Evolutionary conservation across 2,888 invertebrate genomes (phyloP), one percentile per base, ranked within the genome.

Genomic region (Drosophila dives): DNA sequence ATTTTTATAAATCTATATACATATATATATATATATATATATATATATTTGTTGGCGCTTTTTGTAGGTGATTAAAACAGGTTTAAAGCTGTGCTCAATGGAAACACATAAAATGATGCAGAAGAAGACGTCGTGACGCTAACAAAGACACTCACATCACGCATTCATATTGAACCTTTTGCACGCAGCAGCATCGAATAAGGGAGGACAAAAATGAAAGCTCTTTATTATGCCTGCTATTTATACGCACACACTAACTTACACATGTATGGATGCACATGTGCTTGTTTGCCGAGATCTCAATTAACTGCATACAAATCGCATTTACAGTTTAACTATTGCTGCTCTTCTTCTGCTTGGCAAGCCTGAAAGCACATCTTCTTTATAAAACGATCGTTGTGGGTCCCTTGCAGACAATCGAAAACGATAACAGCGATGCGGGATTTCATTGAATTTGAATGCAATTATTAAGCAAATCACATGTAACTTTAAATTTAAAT

Each of bases 221-320:
- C 68, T 68, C 60, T 60, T 60, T 48, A 68, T 60, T 67, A 59
- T 50, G 66, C 45, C 40, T 64, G 51, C 56, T 50, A 64, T 49
- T 67, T 64, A 50, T 64, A 45, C 45, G n/a, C 33, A 45, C 48
- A 54, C 33, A 54, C 36, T 23, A 23, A 11, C 4, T 29, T 29
- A 15, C 7, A 53, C 29, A 29, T 29, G 7, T n/a, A 8, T n/a
- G 17, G 8, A 2, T 38, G 5, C 38, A 11, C n/a, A 50, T 67
- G 29, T 40, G 45, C 20, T 45, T 45, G 45, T 23, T 7, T 26
- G 56, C 48, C 58, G 62, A 71, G 68, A 45, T 71, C 70, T 71
- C 68, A 71, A 71, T 71, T 71, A 71, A 68, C 49, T 56, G 42
- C 45, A 45, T 68, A 62, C 56, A 33, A 49, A 26, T 23, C 45